phyloP scores from a whole-genome alignment of 2,113 vertebrate genomes.

The Gila orcuttii region DNA sequence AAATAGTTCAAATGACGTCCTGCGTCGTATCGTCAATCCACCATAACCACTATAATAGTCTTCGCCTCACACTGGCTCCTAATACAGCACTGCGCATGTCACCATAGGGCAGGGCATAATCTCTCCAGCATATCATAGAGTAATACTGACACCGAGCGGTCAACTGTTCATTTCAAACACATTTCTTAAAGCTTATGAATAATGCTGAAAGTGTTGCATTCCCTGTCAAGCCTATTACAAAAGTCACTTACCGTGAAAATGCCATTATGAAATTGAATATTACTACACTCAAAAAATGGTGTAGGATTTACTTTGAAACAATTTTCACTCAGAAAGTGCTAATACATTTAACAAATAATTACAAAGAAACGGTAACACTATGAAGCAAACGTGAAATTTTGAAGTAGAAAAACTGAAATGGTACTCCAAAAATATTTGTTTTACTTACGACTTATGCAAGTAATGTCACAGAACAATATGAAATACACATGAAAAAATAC shows the following conservation, averaged over 20 bases:
- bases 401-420: too few relatives aligned
- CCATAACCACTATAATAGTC: background rate
- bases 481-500: background rate
- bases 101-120: background rate
- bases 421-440: too few relatives aligned
- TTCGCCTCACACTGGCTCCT: background rate
- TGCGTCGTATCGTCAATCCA: background rate
- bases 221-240: background rate
- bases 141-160: conserved; percentile 19
- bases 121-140: background rate
- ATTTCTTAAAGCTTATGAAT: background rate
- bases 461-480: background rate
- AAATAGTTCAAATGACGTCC: background rate
- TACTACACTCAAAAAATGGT: too few relatives aligned
- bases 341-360: too few relatives aligned
- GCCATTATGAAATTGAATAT: background rate
- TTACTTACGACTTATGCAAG: too few relatives aligned
- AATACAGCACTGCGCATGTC: conserved; percentile 7
- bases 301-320: background rate
- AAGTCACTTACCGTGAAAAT: background rate
- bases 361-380: too few relatives aligned
- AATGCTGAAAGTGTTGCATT: background rate
- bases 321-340: too few relatives aligned
- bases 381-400: too few relatives aligned
- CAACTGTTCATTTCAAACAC: background rate